A percentile compares a stretch with the other conserved stretches of the same genome.
phyloP scores from a whole-genome alignment of 1,140 invertebrate species.

The Periplaneta americana region DNA sequence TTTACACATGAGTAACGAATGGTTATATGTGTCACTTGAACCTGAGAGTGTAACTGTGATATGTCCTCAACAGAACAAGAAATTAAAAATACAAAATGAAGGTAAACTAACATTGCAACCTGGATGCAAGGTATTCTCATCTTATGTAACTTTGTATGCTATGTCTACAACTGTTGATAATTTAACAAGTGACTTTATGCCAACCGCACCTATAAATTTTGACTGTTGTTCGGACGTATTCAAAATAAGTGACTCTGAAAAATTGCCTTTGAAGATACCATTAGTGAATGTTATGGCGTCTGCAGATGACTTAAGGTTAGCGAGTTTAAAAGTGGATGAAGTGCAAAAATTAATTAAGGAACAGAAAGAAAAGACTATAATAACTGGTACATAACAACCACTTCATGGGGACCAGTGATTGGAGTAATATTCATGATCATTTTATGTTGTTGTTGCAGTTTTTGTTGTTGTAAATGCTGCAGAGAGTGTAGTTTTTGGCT shows the following conservation, averaged over 20 bases:
- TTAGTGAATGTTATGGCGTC: background rate
- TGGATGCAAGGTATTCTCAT: background rate
- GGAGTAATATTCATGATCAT: background rate
- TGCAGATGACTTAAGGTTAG: background rate
- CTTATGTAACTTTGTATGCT: background rate
- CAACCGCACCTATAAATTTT: background rate
- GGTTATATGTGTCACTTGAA: background rate
- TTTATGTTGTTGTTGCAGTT: background rate
- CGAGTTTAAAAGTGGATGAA: background rate
- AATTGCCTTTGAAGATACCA: background rate
- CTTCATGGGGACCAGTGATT: background rate
- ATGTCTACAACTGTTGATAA: background rate
- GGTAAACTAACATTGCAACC: background rate
- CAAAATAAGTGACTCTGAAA: background rate
- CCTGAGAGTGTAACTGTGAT: background rate
- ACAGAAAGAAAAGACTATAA: no score
- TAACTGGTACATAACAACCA: no score
- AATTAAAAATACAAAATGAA: no score
- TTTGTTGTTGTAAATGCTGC: background rate
- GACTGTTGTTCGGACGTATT: background rate
- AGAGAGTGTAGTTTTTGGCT: background rate
- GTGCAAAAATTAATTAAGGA: background rate
- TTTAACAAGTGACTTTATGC: background rate
- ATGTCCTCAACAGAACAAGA: background rate
- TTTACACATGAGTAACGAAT: background rate